Base-by-base conservation (phyloP, 2,797 vertebrate genomes). In the Clamator glandarius region DNA sequence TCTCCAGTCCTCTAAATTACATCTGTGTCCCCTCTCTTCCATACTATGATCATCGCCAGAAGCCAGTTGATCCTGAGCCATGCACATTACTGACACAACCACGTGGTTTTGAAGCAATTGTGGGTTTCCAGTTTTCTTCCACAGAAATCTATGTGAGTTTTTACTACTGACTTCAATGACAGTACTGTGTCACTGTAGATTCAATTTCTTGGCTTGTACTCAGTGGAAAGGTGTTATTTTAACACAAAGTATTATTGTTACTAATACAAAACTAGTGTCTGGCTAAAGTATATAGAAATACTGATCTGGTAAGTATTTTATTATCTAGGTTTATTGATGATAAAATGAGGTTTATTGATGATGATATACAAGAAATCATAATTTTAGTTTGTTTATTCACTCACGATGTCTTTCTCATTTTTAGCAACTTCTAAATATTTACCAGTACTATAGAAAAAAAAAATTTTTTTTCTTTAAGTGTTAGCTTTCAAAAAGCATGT, bases 331-430 rank as follows among this genome's bases (percentile, higher is more conserved):
- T 39, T 39, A 39, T 39, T 9, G 39, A 39, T 39, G 12, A 39
- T 39, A 88, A 90, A 84, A 63, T 57, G 0, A 15, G 12, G 6
- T 33, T 84, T 89, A 55, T 21, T 83, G 24, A 44, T 16, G 44
- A 62, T 36, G 84, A 68, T 35, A 48, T 5, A 42, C 17, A 89
- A 74, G 19, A 89, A 91, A 80, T 28, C 5, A 62, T 35, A 55
- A 73, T 87, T 94, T 63, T 51, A 66, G 21, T 75, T 48, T 69
- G 8, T 14, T 36, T n/a, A 89, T 70, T 75, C 7, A 6, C 28
- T 91, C 52, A 89, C n/a, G 94, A 61, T 55, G 70, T n/a, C 62
- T 90, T 96, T 96, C 73, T 78, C 89, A 75, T 12, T 92, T 90
- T 76, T 78, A 89, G 6, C 5, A 57, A 11, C 31, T 85, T 88